A percentile compares a stretch with the other conserved stretches of the same genome.
Conservation (phyloP, 2,797 vertebrate genomes). For the Moxostoma hubbsi region DNA sequence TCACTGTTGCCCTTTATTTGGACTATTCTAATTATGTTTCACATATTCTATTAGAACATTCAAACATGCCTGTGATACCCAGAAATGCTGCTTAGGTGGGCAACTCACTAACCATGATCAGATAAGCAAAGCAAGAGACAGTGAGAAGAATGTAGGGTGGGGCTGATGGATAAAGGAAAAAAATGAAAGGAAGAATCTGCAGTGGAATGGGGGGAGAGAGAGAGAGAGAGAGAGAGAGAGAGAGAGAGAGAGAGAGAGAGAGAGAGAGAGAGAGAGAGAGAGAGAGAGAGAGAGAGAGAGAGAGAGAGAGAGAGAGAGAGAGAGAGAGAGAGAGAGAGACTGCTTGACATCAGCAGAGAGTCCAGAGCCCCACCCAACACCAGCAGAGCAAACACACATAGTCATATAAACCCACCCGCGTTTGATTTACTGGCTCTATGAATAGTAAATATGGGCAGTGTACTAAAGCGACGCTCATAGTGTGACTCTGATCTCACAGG, state of each 20-base stretch:
- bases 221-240: constrained; percentile 1
- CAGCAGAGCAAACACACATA: constrained; percentile 9
- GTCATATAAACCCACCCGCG: background rate
- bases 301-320: constrained; percentile 1
- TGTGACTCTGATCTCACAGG: background rate
- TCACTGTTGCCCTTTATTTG: too few relatives aligned
- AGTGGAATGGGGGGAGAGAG: background rate
- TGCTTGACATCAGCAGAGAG: constrained; percentile 33
- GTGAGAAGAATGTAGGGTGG: constrained; percentile 10
- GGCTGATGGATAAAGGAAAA: constrained; percentile 28
- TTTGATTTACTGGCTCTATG: constrained; percentile 16
- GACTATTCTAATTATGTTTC: too few relatives aligned
- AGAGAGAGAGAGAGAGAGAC: constrained; percentile 7
- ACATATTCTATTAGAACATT: too few relatives aligned
- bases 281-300: constrained; percentile 7
- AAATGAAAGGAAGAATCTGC: constrained; percentile 9
- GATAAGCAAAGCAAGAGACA: constrained; percentile 19
- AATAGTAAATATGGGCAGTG: background rate
- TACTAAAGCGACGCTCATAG: background rate
- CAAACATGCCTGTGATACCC: too few relatives aligned
- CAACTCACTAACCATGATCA: background rate
- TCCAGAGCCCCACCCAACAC: constrained; percentile 29
- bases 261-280: constrained; percentile 6
- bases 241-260: constrained; percentile 1
- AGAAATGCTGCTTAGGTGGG: background rate